phyloP scores from a whole-genome alignment of 2,888 invertebrate species.

The Eudemis profundana region DNA sequence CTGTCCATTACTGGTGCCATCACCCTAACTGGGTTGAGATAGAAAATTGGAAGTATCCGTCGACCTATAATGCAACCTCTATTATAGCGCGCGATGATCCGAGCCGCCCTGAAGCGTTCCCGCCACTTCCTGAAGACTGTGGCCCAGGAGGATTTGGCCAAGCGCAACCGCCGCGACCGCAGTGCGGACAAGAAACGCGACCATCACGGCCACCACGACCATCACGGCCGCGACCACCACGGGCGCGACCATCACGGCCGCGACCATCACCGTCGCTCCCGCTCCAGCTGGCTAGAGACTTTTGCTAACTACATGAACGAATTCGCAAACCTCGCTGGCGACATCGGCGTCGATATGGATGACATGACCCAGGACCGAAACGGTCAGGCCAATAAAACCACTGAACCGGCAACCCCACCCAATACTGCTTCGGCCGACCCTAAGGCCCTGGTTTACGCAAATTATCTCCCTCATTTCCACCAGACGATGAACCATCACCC shows the following conservation, averaged over 20 bases:
- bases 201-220: constrained; percentile 49
- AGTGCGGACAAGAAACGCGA: constrained; percentile 36
- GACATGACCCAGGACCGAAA: constrained; percentile 48
- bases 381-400: constrained; percentile 39
- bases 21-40: no score
- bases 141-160: constrained; percentile 49
- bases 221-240: constrained; percentile 52
- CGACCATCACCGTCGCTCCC: constrained; percentile 56
- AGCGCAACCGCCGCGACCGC: constrained; percentile 56
- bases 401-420: constrained; percentile 13
- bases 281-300: constrained; percentile 77
- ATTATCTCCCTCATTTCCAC: no score
- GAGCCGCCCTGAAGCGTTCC: constrained; percentile 71
- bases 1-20: no score
- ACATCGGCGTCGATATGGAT: constrained; percentile 58
- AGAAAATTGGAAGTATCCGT: no score
- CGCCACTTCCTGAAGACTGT: constrained; percentile 62
- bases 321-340: constrained; percentile 81
- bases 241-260: constrained; percentile 52
- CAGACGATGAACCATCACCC: constrained; percentile 27
- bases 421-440: constrained; percentile 14
- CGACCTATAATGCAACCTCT: no score
- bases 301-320: constrained; percentile 82
- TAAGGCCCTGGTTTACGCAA: no score
- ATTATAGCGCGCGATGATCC: constrained; percentile 66